Conservation (phyloP, 2,888 invertebrate species). For the Watsonalla binaria region DNA sequence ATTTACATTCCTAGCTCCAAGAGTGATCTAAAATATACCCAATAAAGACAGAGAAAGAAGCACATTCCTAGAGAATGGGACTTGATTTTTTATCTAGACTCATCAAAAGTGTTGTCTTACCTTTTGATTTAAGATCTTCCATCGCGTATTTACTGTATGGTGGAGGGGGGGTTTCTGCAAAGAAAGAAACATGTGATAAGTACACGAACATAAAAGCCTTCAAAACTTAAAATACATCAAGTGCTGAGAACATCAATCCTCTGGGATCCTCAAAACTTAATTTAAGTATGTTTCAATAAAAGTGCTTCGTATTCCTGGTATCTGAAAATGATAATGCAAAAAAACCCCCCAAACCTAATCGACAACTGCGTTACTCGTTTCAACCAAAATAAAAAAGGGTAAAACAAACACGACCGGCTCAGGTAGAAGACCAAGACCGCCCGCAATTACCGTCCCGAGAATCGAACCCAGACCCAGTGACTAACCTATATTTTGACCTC, state of each 20-base stretch:
- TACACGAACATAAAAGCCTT: background rate
- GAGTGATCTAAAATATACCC: too few relatives aligned
- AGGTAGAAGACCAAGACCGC: slow-evolving; percentile 48
- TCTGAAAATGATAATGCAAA: slow-evolving; percentile 15
- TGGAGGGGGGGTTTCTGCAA: slow-evolving; percentile 90
- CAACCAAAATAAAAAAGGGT: slow-evolving; percentile 41
- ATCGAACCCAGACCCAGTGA: slow-evolving; percentile 35
- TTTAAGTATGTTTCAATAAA: background rate
- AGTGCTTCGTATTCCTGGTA: background rate
- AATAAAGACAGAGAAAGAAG: too few relatives aligned
- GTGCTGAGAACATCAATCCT: background rate
- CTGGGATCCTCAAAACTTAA: background rate
- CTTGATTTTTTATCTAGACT: too few relatives aligned
- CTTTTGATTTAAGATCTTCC: slow-evolving; percentile 88
- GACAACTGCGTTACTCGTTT: slow-evolving; percentile 38
- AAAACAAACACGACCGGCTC: slow-evolving; percentile 56
- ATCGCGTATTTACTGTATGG: slow-evolving; percentile 88
- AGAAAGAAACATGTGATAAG: slow-evolving; percentile 27
- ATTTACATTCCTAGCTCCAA: too few relatives aligned
- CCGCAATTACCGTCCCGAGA: slow-evolving; percentile 53
- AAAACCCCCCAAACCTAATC: slow-evolving; percentile 29
- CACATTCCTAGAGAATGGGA: too few relatives aligned
- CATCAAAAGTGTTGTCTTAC: slow-evolving; percentile 73
- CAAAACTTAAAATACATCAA: background rate
- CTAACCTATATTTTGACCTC: slow-evolving; percentile 65